phyloP scores from a whole-genome alignment of 2,888 invertebrate species.

The Melinaea marsaeus region DNA sequence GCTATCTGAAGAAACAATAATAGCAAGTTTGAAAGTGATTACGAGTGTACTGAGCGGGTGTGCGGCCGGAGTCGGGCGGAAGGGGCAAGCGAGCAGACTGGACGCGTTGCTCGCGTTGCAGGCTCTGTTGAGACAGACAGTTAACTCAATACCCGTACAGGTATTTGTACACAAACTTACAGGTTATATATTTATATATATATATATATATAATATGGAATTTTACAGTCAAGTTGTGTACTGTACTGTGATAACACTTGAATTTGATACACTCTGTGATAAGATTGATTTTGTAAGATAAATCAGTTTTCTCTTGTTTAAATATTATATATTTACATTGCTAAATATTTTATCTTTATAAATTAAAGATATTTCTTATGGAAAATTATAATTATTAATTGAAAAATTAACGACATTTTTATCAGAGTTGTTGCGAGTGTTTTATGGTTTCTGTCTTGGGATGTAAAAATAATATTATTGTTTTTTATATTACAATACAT shows the following conservation, averaged over 20 bases:
- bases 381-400: not conserved
- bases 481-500: too few species aligned
- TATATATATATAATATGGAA: not conserved
- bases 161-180: conserved; percentile 35
- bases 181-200: not conserved
- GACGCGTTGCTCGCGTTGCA: conserved; percentile 55
- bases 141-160: conserved; percentile 57
- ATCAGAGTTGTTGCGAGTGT: too few species aligned
- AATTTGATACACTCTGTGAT: not conserved
- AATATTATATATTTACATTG: too few species aligned
- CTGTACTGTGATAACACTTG: not conserved
- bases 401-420: not conserved
- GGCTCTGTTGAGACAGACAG: conserved; percentile 50
- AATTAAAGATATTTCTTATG: too few species aligned
- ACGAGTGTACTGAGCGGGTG: conserved; percentile 49
- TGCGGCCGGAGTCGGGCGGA: conserved; percentile 56
- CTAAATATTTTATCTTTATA: too few species aligned
- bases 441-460: too few species aligned
- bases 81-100: conserved; percentile 61
- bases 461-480: too few species aligned
- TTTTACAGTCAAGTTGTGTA: not conserved
- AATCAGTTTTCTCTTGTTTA: not conserved
- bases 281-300: conserved; percentile 2
- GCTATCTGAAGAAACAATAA: conserved; percentile 55
- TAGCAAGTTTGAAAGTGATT: conserved; percentile 45